Conservation (phyloP, 1,140 invertebrate genomes). For the Lepidostoma basale region DNA sequence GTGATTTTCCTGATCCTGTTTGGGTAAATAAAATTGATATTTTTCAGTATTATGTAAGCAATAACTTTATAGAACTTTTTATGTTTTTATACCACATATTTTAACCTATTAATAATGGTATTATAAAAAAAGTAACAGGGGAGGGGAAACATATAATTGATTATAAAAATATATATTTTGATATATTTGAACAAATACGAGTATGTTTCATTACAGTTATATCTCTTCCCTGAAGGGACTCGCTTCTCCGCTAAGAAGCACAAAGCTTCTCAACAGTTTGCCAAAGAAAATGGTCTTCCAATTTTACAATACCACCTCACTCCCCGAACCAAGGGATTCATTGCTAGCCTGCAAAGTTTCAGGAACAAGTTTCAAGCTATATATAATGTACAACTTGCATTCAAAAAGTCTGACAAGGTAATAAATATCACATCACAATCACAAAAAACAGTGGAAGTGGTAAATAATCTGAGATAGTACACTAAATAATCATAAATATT, state of each 20-base stretch:
- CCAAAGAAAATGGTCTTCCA: conserved; percentile 83
- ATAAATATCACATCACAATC: no score
- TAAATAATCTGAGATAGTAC: no score
- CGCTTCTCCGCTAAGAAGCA: conserved; percentile 89
- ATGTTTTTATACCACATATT: no score
- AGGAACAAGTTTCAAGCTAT: conserved; percentile 80
- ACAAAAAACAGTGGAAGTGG: no score
- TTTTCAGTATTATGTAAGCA: not conserved
- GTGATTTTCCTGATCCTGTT: conserved; percentile 86
- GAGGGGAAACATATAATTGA: no score
- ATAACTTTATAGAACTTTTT: no score
- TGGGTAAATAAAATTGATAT: conserved; percentile 67
- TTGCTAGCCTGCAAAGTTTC: conserved; percentile 73
- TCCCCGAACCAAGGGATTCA: conserved; percentile 93
- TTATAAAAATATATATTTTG: no score
- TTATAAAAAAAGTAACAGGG: no score
- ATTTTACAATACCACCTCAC: conserved; percentile 88
- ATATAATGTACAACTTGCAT: conserved; percentile 84
- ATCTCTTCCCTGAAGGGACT: conserved; percentile 95
- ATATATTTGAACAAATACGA: not conserved
- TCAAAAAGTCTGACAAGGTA: conserved; percentile 69
- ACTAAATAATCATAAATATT: not conserved
- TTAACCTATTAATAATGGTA: no score
- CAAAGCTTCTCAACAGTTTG: conserved; percentile 85
- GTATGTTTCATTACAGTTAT: conserved; percentile 64